Base-by-base conservation (phyloP, 2,113 vertebrate species). In the Elaphurus davidianus region DNA sequence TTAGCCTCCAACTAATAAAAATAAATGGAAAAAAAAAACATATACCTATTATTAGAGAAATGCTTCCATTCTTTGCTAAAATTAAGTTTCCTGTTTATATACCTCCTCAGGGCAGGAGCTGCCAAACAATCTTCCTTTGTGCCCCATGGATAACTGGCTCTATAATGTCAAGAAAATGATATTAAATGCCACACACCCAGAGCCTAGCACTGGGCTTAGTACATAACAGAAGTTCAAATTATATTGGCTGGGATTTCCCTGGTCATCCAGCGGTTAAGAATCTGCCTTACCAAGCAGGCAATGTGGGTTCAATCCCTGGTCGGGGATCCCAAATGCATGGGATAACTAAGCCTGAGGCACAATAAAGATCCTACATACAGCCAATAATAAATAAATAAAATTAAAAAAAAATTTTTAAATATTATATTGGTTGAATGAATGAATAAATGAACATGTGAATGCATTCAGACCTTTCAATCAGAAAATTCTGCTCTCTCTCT, bases 1-100 rank as follows among this genome's bases (percentile, higher is more conserved):
- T 14, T 50, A 50, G 47, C 47, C 47, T 50, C 47, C 12, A 50
- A 50, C 47, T 50, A 50, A 50, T 50, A 50, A 50, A 50, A 50
- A 50, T 50, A 50, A 50, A 50, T 13, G 11, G 2, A 14, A 50
- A 50, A 50, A 50, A 50, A 14, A 13, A 13, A 11, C 25, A 74
- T 52, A n/a, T 21, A 81, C 23, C 43, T 92, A 76, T 55, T 82
- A 6, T 33, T 90, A 21, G 57, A 43, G 33, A 47, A 86, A 59
- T 85, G 11, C 89, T 96, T 96, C 23, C 50, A 88, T n/a, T 85
- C 47, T 93, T 91, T 55, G 28, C 57, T 64, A 19, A 30, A 60
- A 85, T 85, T 50, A 92, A 57, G 17, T 59, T 52, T 94, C 55
- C 27, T 59, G 19, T 90, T 87, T 47, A 71, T 45, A 43, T n/a